A percentile compares a stretch with the other conserved stretches of the same genome.
Evolutionary conservation across 2,113 vertebrate species (phyloP).

Genomic region (Tetrao urogallus): DNA sequence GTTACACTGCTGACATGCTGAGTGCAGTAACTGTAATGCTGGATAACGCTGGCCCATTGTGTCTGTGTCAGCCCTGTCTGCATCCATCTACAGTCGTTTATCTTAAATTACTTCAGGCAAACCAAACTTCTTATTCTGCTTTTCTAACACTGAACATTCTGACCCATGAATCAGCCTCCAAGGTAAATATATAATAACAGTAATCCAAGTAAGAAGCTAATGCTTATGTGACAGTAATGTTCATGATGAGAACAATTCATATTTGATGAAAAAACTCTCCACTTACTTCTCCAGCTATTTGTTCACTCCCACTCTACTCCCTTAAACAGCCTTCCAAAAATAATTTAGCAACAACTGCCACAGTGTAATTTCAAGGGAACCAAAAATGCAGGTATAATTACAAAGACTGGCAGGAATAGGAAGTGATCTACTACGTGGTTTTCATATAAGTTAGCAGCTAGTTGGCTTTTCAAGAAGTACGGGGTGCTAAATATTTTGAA

Average conservation of each 20-base stretch:
- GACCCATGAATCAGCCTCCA: not conserved
- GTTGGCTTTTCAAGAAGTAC: conserved; percentile 31
- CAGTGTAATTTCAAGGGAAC: conserved; percentile 34
- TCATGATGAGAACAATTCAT: not conserved
- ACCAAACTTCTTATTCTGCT: not conserved
- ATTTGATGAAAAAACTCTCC: not conserved
- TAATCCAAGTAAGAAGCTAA: not conserved
- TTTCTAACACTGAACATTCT: not conserved
- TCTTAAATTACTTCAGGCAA: not conserved
- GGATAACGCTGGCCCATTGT: not conserved
- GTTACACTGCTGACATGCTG: not conserved
- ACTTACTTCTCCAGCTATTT: not conserved
- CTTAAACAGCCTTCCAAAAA: conserved; percentile 18
- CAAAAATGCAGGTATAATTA: conserved; percentile 51
- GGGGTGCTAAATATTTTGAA: conserved; percentile 46
- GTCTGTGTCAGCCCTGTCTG: not conserved
- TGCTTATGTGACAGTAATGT: not conserved
- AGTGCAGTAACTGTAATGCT: not conserved
- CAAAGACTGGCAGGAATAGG: conserved; percentile 48
- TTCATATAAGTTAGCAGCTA: conserved; percentile 58
- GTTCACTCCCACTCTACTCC: conserved; percentile 36
- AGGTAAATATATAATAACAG: not conserved
- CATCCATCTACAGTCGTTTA: not conserved
- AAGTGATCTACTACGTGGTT: conserved; percentile 56
- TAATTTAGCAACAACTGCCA: conserved; percentile 44